Conservation (phyloP, 2,797 vertebrate species). For the Brachyalestes nurse region DNA sequence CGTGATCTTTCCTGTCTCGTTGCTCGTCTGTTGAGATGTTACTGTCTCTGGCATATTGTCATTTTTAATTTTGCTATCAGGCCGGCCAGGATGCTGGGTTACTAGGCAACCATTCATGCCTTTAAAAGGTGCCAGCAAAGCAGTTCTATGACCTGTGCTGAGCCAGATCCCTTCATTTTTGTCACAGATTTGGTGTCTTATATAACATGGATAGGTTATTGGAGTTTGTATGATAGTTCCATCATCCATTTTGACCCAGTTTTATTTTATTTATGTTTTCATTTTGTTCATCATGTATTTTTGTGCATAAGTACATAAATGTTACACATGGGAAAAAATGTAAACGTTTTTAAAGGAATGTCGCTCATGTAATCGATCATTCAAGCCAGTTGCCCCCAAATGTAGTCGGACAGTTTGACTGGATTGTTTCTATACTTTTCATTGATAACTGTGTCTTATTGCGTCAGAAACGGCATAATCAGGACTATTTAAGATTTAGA, state of each 20-base stretch:
- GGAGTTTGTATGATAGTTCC: not conserved
- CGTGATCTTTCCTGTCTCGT: not conserved
- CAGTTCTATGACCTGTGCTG: not conserved
- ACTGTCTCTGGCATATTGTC: slow-evolving; percentile 36
- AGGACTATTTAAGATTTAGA: no score
- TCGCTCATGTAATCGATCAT: no score
- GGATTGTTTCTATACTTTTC: no score
- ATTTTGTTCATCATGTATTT: not conserved
- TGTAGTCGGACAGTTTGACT: no score
- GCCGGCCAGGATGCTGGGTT: slow-evolving; percentile 19
- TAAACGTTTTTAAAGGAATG: no score
- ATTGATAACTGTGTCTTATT: no score
- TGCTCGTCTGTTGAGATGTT: slow-evolving; percentile 8
- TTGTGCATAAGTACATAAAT: not conserved
- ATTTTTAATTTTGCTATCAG: slow-evolving; percentile 22
- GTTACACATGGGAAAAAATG: no score
- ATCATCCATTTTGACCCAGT: not conserved
- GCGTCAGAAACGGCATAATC: no score
- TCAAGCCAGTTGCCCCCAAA: no score
- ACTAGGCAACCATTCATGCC: slow-evolving; percentile 28
- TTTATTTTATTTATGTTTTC: not conserved
- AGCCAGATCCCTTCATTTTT: not conserved
- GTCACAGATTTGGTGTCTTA: slow-evolving; percentile 10
- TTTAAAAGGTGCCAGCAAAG: slow-evolving; percentile 3
- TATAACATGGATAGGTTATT: slow-evolving; percentile 4